Percentiles rank a stretch among this genome's conserved stretches.
Conservation (phyloP, 1,140 invertebrate species). For the Mactra quadrangularis region DNA sequence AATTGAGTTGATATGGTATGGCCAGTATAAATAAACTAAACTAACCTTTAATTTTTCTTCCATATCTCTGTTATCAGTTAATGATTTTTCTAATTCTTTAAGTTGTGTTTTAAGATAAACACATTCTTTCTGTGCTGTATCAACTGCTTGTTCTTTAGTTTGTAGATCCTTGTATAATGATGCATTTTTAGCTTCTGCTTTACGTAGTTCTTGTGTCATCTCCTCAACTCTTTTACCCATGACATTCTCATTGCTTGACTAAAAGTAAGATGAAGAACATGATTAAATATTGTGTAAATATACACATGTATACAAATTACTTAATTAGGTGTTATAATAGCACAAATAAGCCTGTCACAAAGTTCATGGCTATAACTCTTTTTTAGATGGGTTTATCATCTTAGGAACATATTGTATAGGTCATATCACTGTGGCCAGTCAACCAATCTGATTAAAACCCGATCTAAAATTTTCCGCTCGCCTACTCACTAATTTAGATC, state of each 20-base stretch:
- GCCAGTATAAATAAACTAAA: no score
- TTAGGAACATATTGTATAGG: no score
- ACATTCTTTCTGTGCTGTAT: conserved; percentile 69
- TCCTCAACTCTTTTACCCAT: conserved; percentile 76
- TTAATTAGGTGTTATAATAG: no score
- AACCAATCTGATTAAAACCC: no score
- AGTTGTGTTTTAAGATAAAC: conserved; percentile 72
- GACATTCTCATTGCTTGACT: conserved; percentile 74
- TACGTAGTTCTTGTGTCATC: conserved; percentile 73
- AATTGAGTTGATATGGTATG: no score
- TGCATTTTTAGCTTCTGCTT: conserved; percentile 69
- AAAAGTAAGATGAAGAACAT: conserved; percentile 13
- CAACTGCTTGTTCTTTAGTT: conserved; percentile 67
- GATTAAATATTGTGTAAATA: neutral
- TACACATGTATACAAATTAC: no score
- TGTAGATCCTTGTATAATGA: conserved; percentile 67
- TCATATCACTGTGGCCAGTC: no score
- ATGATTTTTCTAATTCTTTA: conserved; percentile 73
- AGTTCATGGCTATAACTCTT: no score
- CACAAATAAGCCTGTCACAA: no score
- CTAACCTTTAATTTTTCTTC: conserved; percentile 75
- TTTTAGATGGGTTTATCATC: no score
- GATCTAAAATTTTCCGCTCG: no score
- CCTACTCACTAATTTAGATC: no score
- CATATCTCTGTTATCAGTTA: conserved; percentile 70